These are phyloP conservation scores for Oncopeltus fasciatus DNA, from an alignment of 1,140 invertebrate genomes.

Conservation along the genomic window DNA sequence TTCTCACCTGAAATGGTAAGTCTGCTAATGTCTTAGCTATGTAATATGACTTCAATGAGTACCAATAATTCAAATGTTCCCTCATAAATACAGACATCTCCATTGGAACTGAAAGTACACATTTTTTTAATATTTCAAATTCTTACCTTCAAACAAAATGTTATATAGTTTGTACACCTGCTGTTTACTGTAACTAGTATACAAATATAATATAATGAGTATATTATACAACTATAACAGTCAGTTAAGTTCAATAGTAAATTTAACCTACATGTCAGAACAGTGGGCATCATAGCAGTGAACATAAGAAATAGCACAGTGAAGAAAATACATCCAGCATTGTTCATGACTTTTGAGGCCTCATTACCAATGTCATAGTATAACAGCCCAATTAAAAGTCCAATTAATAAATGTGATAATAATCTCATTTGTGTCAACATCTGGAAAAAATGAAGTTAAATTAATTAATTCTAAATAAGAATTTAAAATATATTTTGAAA, in stretches of 20 bases:
- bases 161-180: neutral
- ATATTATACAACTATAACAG: neutral
- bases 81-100: slow-evolving; percentile 88
- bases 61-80: slow-evolving; percentile 96
- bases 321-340: slow-evolving; percentile 48
- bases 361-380: slow-evolving; percentile 48
- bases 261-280: slow-evolving; percentile 47
- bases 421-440: slow-evolving; percentile 51
- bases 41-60: slow-evolving; percentile 90
- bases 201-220: neutral
- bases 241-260: too few species aligned
- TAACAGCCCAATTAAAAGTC: slow-evolving; percentile 46
- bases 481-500: too few species aligned
- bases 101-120: slow-evolving; percentile 80
- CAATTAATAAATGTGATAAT: slow-evolving; percentile 43
- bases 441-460: too few species aligned
- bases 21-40: slow-evolving; percentile 84
- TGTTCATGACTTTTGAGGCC: slow-evolving; percentile 50
- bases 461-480: too few species aligned
- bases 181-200: neutral
- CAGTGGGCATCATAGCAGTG: slow-evolving; percentile 59
- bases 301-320: slow-evolving; percentile 47
- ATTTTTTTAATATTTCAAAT: too few species aligned
- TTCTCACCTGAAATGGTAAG: slow-evolving; percentile 16
- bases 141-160: slow-evolving; percentile 22